Base-by-base conservation (phyloP, 2,797 vertebrate species). In the Gila robusta region DNA sequence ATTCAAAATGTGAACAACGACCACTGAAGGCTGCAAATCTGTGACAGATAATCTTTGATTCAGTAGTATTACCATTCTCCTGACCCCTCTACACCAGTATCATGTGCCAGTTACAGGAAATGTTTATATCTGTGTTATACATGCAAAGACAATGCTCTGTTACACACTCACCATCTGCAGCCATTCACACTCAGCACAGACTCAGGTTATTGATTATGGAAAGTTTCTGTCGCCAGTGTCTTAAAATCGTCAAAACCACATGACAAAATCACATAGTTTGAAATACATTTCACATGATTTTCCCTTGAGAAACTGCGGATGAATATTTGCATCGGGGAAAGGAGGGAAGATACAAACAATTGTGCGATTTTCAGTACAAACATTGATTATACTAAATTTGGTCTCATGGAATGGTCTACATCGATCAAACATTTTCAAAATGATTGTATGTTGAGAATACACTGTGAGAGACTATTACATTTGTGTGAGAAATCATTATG, bases 1-100 rank as follows among this genome's bases (percentile, higher is more conserved):
- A 71, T 86, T 28, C 16, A 86, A 88, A 89, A 70, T 28, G 79
- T 85, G 73, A 72, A 86, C 83, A 80, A 87, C 76, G 59, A 39
- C 66, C 67, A 89, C 74, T 89, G 87, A 91, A 91, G 88, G 90
- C 92, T 62, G 89, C 90, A 89, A 92, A 93, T 87, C 81, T 93
- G 93, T 94, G 91, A 92, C 91, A 77, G 77, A 93, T 85, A 77
- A 91, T 92, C 90, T 89, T 90, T 93, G 91, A 91, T 94, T 94
- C 94, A 93, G 93, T 92, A 93, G 94, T 94, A 91, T 87, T 82
- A 89, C 87, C 90, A 73, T 86, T 90, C 90, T 91, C 77, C 52
- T 37, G 77, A 76, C 41, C 71, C 64, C 83, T 87, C 90, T 84
- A 79, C 85, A 81, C 83, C 83, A 86, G 85, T 84, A 87, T 92